Base-by-base conservation (phyloP, 1,140 invertebrate species). In the Ptiloglossa arizonensis region DNA sequence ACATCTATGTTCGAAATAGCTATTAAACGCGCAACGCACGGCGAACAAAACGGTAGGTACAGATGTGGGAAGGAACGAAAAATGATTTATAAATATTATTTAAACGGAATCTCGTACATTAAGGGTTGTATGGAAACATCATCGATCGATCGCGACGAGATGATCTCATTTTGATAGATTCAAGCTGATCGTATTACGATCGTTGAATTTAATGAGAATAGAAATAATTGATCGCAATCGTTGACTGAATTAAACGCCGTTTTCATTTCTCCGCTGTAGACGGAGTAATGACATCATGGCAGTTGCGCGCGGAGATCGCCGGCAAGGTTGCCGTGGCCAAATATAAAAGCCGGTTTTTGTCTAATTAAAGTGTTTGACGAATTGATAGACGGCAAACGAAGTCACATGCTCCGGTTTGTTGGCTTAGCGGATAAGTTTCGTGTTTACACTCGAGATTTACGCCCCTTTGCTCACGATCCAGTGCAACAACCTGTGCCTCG, bases 321-420 rank as follows among this genome's bases (percentile, higher is more conserved):
- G 22, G n/a, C 27, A 79, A 84, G 69, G 59, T 74, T 50, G 50
- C 60, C 41, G 9, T 41, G 54, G 66, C 82, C 83, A 87, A 79
- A 83, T 83, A 83, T 86, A 83, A 60, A 60, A 38, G 79, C 67
- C 27, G 52, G 60, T 48, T 29, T 52, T 64, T 67, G 64, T 77
- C 82, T 82, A 87, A 89, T 87, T 88, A 86, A 89, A 82, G 79
- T 81, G 77, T 89, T 85, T 75, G 85, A 86, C 79, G 86, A 86
- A 81, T 82, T 82, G 82, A 86, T 73, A 70, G 74, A 77, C 84
- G 87, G 59, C 72, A 82, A 87, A 83, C 72, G 64, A 81, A 86
- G 82, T 88, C 86, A 86, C 86, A 86, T 83, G 84, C 48, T 35
- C 59, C 68, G 68, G 41, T 29, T 67, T 79, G 69, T 85, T 82